Evolutionary conservation across 2,113 vertebrate species (phyloP).

Genomic region (Pipa parva): DNA sequence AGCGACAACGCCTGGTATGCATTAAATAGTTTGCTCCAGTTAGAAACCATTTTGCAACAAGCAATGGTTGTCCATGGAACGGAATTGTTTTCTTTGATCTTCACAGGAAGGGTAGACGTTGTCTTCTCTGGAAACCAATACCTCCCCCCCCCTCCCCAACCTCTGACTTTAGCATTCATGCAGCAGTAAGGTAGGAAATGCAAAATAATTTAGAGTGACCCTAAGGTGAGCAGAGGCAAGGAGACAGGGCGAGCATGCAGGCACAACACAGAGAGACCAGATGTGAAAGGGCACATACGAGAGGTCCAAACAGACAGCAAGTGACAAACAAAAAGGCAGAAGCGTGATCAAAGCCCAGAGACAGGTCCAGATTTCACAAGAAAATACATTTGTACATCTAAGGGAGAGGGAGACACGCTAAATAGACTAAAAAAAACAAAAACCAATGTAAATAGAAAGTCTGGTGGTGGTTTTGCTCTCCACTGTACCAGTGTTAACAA

Average conservation of each 20-base stretch:
- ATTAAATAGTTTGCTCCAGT: too few relatives aligned
- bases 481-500: too few relatives aligned
- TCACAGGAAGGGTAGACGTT: too few relatives aligned
- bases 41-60: not conserved
- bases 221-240: constrained; percentile 51
- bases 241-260: constrained; percentile 55
- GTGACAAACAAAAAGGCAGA: constrained; percentile 38
- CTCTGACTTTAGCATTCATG: constrained; percentile 15
- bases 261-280: constrained; percentile 41
- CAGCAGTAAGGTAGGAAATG: constrained; percentile 19
- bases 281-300: constrained; percentile 35
- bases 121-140: not conserved
- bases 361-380: constrained; percentile 35
- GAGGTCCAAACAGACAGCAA: constrained; percentile 31
- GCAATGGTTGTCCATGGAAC: not conserved
- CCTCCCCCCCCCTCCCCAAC: too few relatives aligned
- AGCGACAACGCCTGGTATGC: too few relatives aligned
- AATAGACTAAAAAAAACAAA: not conserved
- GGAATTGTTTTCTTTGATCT: not conserved
- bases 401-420: not conserved
- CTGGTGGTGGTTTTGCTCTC: too few relatives aligned
- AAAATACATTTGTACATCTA: constrained; percentile 38
- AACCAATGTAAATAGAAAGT: not conserved
- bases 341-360: not conserved
- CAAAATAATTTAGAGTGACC: constrained; percentile 28